Conservation (phyloP, 2,888 invertebrate species). For the Caenorhabditis uteleia region DNA sequence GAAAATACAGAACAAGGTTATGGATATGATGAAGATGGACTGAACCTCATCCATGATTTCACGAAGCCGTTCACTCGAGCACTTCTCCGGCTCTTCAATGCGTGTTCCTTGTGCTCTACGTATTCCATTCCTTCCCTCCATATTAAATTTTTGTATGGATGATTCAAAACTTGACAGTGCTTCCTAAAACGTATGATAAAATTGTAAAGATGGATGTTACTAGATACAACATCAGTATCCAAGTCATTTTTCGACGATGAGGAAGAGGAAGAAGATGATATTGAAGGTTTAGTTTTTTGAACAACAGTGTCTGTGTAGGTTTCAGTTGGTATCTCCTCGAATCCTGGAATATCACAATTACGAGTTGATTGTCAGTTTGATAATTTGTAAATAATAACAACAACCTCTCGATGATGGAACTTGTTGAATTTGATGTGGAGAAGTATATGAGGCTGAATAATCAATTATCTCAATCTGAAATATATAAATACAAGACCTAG, state of each 20-base stretch:
- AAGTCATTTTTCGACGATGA: too few relatives aligned
- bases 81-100: conserved; percentile 22
- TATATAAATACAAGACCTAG: too few relatives aligned
- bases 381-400: background rate
- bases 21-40: background rate
- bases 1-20: background rate
- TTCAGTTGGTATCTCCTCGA: too few relatives aligned
- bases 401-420: background rate
- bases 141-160: conserved; percentile 25
- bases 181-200: background rate
- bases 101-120: conserved; percentile 16
- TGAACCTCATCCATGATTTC: conserved; percentile 29
- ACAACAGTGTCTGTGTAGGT: too few relatives aligned
- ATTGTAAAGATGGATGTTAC: background rate
- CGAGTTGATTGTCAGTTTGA: background rate
- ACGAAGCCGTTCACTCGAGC: conserved; percentile 16
- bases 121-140: conserved; percentile 12
- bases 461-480: too few relatives aligned
- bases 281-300: too few relatives aligned
- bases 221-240: conserved; percentile 12
- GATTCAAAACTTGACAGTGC: conserved; percentile 26
- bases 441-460: too few relatives aligned
- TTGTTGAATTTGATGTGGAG: background rate
- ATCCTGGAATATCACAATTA: too few relatives aligned
- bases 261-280: too few relatives aligned